These are phyloP conservation scores for Hystrix cristata DNA, from an alignment of 2,113 vertebrate species.

Conservation along the genomic window DNA sequence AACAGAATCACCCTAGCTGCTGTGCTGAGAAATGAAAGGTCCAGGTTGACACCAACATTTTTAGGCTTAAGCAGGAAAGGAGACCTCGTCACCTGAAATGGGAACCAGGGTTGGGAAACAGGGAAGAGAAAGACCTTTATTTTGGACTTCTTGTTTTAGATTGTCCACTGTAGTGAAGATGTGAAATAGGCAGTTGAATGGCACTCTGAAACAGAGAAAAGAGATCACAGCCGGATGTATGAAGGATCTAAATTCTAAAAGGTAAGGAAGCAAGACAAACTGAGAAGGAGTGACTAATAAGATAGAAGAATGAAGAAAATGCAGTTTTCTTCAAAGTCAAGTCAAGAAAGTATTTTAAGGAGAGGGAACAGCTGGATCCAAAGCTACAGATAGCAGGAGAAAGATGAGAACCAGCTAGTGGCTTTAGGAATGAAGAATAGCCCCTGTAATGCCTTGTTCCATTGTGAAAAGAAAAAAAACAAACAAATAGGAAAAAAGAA, in stretches of 20 bases:
- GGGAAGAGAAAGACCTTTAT: not conserved
- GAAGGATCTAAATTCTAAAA: not conserved
- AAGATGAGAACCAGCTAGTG: not conserved
- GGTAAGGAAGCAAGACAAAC: not conserved
- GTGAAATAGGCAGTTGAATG: not conserved
- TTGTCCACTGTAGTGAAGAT: not conserved
- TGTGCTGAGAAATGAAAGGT: slow-evolving; percentile 27
- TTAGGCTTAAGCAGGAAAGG: not conserved
- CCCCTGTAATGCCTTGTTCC: not conserved
- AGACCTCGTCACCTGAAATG: not conserved
- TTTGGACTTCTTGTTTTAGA: not conserved
- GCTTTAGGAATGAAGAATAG: not conserved
- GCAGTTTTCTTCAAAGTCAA: not conserved
- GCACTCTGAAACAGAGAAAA: not conserved
- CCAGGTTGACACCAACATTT: not conserved
- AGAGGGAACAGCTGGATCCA: not conserved
- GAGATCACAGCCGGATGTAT: not conserved
- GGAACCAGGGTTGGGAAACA: not conserved
- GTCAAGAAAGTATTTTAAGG: not conserved
- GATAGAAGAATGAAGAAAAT: not conserved
- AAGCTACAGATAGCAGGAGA: not conserved
- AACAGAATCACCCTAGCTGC: slow-evolving; percentile 3
- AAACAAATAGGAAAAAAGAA: not conserved
- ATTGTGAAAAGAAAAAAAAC: not conserved
- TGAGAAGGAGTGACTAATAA: not conserved